Conservation (phyloP, 2,113 vertebrate species). For the Menura novaehollandiae region DNA sequence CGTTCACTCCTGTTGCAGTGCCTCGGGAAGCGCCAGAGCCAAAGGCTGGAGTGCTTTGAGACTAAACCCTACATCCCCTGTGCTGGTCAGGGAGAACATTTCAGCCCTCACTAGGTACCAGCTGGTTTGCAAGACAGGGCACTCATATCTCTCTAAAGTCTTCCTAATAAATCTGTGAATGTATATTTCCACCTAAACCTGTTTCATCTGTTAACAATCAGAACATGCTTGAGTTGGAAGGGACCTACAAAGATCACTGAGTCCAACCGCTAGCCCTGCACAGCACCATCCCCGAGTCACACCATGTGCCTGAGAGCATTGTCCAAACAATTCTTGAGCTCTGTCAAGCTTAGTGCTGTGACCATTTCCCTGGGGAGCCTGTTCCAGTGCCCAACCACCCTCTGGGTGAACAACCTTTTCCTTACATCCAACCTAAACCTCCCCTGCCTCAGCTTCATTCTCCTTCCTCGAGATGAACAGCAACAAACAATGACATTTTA, state of each 20-base stretch:
- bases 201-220: background rate
- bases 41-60: background rate
- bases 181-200: background rate
- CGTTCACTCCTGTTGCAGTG: background rate
- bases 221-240: background rate
- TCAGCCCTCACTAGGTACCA: background rate
- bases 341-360: background rate
- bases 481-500: background rate
- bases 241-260: background rate
- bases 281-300: background rate
- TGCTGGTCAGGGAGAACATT: background rate
- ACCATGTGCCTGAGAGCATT: background rate
- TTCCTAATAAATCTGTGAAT: background rate
- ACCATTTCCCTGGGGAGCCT: background rate
- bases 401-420: background rate
- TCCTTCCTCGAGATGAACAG: background rate
- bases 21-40: background rate
- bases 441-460: background rate
- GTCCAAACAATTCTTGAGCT: background rate
- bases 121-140: background rate
- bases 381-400: background rate
- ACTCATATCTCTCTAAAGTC: background rate
- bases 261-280: background rate
- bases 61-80: fast-evolving
- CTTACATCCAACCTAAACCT: background rate